Conservation (phyloP, 2,113 vertebrate species). For the Lasiurus borealis region DNA sequence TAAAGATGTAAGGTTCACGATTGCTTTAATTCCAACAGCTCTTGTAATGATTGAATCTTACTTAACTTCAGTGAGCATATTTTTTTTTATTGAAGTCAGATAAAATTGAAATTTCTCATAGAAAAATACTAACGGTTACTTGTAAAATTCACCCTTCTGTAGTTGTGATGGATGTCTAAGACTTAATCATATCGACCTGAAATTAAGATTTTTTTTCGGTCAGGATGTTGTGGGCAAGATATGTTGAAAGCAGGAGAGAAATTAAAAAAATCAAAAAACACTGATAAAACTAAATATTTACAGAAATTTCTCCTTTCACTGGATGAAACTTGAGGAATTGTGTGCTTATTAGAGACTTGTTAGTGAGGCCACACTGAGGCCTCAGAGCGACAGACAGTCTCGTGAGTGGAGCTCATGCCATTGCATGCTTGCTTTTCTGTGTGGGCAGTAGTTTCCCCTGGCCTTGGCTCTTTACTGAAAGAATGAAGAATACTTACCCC, state of each 20-base stretch:
- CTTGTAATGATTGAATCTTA: neutral
- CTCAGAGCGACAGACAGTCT: neutral
- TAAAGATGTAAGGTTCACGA: neutral
- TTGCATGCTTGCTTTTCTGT: neutral
- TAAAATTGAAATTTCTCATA: neutral
- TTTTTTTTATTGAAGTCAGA: constrained; percentile 8
- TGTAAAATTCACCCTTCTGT: neutral
- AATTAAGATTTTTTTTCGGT: constrained; percentile 32
- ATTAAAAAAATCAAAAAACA: neutral
- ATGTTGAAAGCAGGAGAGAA: neutral
- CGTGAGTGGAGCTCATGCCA: neutral
- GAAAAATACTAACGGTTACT: constrained; percentile 8
- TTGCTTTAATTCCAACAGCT: neutral
- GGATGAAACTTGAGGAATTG: neutral
- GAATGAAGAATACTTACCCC: constrained; percentile 61
- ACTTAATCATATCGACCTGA: neutral
- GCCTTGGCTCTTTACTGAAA: constrained; percentile 51
- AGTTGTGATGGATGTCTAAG: neutral
- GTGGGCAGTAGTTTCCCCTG: neutral
- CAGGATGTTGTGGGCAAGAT: neutral
- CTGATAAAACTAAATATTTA: neutral
- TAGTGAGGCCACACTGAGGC: neutral
- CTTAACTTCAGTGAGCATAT: neutral
- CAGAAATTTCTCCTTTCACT: neutral
- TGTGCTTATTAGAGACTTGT: neutral